phyloP scores from a whole-genome alignment of 92 coral and sea anemone species.

The Siderastrea siderea region DNA sequence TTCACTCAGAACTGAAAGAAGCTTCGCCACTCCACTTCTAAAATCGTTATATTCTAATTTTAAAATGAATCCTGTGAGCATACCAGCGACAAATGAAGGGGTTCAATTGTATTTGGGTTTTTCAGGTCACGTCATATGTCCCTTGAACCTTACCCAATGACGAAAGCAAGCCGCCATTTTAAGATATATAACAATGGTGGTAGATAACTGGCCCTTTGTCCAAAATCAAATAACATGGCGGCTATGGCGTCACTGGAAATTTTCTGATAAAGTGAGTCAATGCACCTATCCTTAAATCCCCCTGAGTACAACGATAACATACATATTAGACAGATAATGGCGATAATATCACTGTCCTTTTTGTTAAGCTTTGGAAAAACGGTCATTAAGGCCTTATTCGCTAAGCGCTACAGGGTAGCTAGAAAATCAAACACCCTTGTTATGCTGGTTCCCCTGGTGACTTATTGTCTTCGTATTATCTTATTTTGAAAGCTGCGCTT shows the following conservation, averaged over 20 bases:
- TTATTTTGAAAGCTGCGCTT: too few species aligned
- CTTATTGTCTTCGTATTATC: background rate
- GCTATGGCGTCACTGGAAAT: background rate
- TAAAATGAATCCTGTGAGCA: background rate
- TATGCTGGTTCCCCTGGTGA: background rate
- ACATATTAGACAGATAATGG: background rate
- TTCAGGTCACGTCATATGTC: background rate
- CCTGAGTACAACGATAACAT: conserved; percentile 19
- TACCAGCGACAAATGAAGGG: background rate
- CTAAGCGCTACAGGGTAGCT: too few species aligned
- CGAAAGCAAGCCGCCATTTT: conserved; percentile 17
- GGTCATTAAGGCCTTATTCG: too few species aligned
- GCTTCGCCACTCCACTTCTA: too few species aligned
- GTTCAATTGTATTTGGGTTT: background rate
- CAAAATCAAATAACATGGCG: background rate
- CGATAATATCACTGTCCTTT: background rate
- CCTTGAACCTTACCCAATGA: conserved; percentile 9
- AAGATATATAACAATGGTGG: conserved; percentile 10
- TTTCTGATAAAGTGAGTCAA: background rate
- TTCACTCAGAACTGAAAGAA: too few species aligned
- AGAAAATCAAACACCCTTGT: background rate
- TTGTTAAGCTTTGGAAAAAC: background rate
- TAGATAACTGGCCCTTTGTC: background rate
- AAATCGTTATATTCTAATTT: too few species aligned
- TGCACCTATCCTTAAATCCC: conserved; percentile 1